Evolutionary conservation across 2,888 invertebrate genomes (phyloP), one percentile per base, ranked within the genome.

Genomic region (Hypsopygia costalis): DNA sequence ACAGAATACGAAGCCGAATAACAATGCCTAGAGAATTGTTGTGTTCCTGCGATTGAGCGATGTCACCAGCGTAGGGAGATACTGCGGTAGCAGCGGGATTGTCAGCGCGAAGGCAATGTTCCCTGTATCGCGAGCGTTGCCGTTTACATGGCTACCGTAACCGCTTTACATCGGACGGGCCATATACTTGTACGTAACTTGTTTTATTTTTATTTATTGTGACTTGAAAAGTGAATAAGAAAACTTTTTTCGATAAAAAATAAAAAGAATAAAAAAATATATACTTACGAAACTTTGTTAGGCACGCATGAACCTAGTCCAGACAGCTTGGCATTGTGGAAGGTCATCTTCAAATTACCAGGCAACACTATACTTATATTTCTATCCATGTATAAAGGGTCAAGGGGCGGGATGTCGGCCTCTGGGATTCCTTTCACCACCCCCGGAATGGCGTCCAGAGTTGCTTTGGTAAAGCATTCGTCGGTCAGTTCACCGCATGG

Each of bases 381-480:
- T 47, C 55, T 74, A 28, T 86, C 86, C 51, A 88, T 62, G 46
- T 65, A 49, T 1, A 87, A 47, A 0, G 87, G 87, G 37, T 88
- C 87, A 10, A 88, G 55, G 0, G 81, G 44, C 0, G 87, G 87
- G 22, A 88, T 82, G 4, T 66, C 72, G 1, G 85, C 86, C 16
- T 85, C 87, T 0, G 85, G 83, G 54, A 86, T 82, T 0, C 87
- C 87, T 43, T 74, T 71, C 7, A 87, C 86, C 3, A 87, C 76
- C 0, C 87, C 86, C 1, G 87, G 87, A 32, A 88, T 67, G 0
- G 87, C 87, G 31, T 81, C 83, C 34, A 81, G 34, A 1, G 85
- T 85, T 1, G 87, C 85, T 46, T 87, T 73, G 4, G 87, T 88
- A 62, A 87, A 85, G 47, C 87, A 88, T 58, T 85, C 85, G 51